Base-by-base conservation (phyloP, 2,113 vertebrate genomes). In the Ariopsis seemanni region DNA sequence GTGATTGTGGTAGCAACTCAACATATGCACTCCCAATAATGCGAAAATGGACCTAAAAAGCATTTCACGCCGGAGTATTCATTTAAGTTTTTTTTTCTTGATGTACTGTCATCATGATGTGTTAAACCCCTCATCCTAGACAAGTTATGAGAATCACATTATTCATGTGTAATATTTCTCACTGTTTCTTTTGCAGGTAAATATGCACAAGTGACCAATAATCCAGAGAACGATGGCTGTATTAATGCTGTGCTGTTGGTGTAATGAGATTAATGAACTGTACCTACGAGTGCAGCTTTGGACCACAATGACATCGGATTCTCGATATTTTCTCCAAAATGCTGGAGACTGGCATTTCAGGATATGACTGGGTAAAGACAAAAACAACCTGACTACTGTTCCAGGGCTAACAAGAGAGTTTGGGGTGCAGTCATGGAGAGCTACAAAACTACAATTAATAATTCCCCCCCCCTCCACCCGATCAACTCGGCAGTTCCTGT, bases 171-270 rank as follows among this genome's bases (percentile, higher is more conserved):
- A n/a, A 22, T 55, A 12, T 65, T 52, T 48, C 78, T 11, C 71
- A 34, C 10, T 50, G 8, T 88, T 84, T 57, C 0, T 89, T 86
- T 83, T 88, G 22, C 91, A 99, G 98, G 98, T 91, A 99, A 99
- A 95, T 99, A 97, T 1, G 98, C 98, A 77, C 98, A 99, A 91
- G 98, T 99, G 90, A 99, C 98, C 25, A 99, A 99, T 91, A 99
- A 98, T 93, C 98, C 98, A 34, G 98, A 99, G 94, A 99, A 99
- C 0, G 97, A 99, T n/a, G 98, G 98, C 85, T 99, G 98, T 89
- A 99, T 99, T 90, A 99, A 99, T 79, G 98, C 98, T 15, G 95
- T 99, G 87, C 93, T 99, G 58, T 96, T 99, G 86, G 97, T 99
- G 55, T 99, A 91, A 96, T 53, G 10, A 55, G 79, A 82, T 81